Evolutionary conservation across 2,113 vertebrate genomes (phyloP), one percentile per base, ranked within the genome.

Genomic region (Poeciliopsis turrubarensis): DNA sequence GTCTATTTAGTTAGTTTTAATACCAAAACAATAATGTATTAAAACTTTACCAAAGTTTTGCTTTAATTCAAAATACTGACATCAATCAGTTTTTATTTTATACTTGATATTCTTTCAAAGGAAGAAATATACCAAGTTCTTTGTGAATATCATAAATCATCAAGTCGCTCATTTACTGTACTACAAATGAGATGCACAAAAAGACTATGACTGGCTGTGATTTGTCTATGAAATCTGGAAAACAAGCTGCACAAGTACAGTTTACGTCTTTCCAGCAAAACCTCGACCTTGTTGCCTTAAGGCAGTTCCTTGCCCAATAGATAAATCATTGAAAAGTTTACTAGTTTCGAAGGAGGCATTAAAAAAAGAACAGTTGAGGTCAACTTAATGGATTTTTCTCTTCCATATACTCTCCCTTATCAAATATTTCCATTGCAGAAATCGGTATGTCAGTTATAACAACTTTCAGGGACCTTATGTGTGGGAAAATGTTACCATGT

Each of bases 401-500:
- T 25, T 54, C 47, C 47, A 22, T 54, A 54, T 54, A 25, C 22
- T 54, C 19, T 6, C 25, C 19, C 51, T 57, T 57, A 22, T n/a
- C 51, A n/a, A 54, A 54, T 57, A 25, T 57, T 57, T 57, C 5
- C 51, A n/a, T 57, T 57, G 51, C 51, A 57, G 51, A n/a, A 57
- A 57, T 62, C 29, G 2, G 13, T 30, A 15, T 41, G 34, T 25
- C 26, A 65, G 47, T 61, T 57, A 13, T 19, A 75, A 51, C 31
- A 25, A 65, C 17, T 13, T 27, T 11, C 19, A 47, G 44, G 17
- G 5, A 19, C 44, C 19, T 0, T 62, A 2, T 57, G 13, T 57
- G 12, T 62, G 60, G 26, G 13, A 65, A 34, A 37, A 65, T 9
- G 62, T 66, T 26, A 72, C 54, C 37, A 2, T 79, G 86, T 79